phyloP scores from a whole-genome alignment of 2,797 vertebrate genomes.

The Morus bassanus region DNA sequence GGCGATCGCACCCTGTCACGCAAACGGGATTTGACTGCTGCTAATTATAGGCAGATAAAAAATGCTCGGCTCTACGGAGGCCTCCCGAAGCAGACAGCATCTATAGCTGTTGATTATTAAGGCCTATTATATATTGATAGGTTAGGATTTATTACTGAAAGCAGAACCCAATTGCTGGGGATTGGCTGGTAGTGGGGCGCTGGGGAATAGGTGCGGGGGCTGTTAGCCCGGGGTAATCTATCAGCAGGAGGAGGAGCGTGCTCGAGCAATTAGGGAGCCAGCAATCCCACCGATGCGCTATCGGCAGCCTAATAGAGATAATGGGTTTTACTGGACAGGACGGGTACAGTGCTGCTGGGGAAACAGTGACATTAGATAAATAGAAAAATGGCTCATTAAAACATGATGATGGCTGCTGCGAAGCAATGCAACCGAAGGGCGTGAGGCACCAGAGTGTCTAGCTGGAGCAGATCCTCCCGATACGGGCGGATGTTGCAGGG shows the following conservation, averaged over 20 bases:
- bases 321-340: slow-evolving; percentile 80
- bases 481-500: slow-evolving; percentile 8
- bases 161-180: slow-evolving; percentile 62
- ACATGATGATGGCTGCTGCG: slow-evolving; percentile 49
- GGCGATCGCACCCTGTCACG: background rate
- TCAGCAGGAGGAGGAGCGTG: slow-evolving; percentile 74
- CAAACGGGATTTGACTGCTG: slow-evolving; percentile 41
- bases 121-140: slow-evolving; percentile 77
- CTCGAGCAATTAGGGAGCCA: slow-evolving; percentile 83
- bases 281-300: slow-evolving; percentile 79
- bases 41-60: slow-evolving; percentile 72
- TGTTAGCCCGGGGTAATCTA: slow-evolving; percentile 77
- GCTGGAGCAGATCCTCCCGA: slow-evolving; percentile 32
- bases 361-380: slow-evolving; percentile 71
- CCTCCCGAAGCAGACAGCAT: slow-evolving; percentile 65
- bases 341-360: slow-evolving; percentile 63
- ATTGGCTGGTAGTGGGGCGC: slow-evolving; percentile 60
- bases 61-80: background rate
- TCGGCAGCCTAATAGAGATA: slow-evolving; percentile 81
- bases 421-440: slow-evolving; percentile 23
- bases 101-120: slow-evolving; percentile 71
- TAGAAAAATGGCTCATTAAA: slow-evolving; percentile 74
- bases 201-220: slow-evolving; percentile 72
- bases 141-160: slow-evolving; percentile 76
- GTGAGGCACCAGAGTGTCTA: slow-evolving; percentile 49